Evolutionary conservation across 53 echinoderm and acorn worm species (phyloP).

Genomic region (Paracentrotus lividus): DNA sequence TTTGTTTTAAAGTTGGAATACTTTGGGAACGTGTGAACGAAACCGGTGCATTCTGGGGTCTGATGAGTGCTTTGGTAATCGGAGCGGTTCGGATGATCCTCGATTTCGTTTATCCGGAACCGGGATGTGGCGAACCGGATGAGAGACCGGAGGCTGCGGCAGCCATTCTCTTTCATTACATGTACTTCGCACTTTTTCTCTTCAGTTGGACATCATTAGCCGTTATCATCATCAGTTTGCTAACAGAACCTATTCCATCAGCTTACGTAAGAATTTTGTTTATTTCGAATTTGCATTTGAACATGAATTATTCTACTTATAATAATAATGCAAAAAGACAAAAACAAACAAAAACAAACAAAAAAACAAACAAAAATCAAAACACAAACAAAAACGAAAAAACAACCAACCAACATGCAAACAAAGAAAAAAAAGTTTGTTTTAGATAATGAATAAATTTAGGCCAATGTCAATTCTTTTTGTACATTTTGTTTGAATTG

Average conservation of each 20-base stretch:
- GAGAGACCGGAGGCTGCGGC: slow-evolving; percentile 76
- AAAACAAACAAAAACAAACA: not conserved
- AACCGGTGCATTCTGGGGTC: slow-evolving; percentile 89
- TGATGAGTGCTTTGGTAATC: slow-evolving; percentile 82
- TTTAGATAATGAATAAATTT: no score
- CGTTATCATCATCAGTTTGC: slow-evolving; percentile 77
- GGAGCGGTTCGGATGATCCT: slow-evolving; percentile 86
- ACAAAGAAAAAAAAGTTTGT: no score
- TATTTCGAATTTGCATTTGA: no score
- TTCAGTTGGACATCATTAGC: slow-evolving; percentile 78
- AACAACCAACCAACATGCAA: no score
- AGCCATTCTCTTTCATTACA: slow-evolving; percentile 90
- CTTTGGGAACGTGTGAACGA: slow-evolving; percentile 59
- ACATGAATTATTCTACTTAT: no score
- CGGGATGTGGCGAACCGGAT: slow-evolving; percentile 84
- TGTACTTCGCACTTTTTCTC: slow-evolving; percentile 96
- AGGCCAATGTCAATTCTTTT: no score
- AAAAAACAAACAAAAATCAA: no score
- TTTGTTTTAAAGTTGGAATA: slow-evolving; percentile 48
- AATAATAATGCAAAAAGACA: no score
- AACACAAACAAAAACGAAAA: no score
- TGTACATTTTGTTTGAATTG: no score
- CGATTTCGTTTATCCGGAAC: slow-evolving; percentile 85
- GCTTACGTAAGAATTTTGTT: slow-evolving; percentile 76
- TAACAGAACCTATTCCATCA: slow-evolving; percentile 78